Evolutionary conservation across 2,888 invertebrate species (phyloP), one percentile per base, ranked within the genome.

Genomic region (Shargacucullia verbasci): DNA sequence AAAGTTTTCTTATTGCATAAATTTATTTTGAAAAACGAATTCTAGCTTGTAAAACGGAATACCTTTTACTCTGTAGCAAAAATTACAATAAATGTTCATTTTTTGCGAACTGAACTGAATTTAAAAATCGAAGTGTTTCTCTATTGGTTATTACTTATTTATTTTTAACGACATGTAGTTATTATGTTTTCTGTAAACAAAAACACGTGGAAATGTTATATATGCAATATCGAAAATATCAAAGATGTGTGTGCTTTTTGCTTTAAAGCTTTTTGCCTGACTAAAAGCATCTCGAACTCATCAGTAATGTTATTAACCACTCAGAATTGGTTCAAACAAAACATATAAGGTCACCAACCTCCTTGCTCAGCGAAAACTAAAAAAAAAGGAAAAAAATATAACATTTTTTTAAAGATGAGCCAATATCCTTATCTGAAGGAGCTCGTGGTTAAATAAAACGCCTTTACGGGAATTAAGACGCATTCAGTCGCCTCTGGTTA

Each of bases 201-300:
- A 41, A 43, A 37, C 35, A 27, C 27, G 25, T 35, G 34, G 33
- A 15, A 45, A 25, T 41, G 27, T 59, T 34, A 34, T 49, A 40
- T 34, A 40, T 67, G 59, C 7, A 41, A 38, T n/a, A n/a, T n/a
- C n/a, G n/a, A n/a, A n/a, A n/a, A n/a, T n/a, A n/a, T n/a, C n/a
- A n/a, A n/a, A n/a, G n/a, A n/a, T n/a, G 13, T 25, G 29, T 29
- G 8, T 34, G 43, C 45, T 63, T 63, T 63, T 68, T 63, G 29
- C 0, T 60, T 33, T 29, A 5, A 37, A 50, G 68, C 45, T 63
- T 63, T 63, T 68, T 63, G 60, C 27, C 8, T 35, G 20, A 38
- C 61, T 59, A 43, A 63, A 59, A 60, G 68, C 68, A 59, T 50
- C 34, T 63, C 60, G 68, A 63, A 68, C 63, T 59, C 63, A 43